Conservation (phyloP, 2,797 vertebrate genomes). For the Vultur gryphus region DNA sequence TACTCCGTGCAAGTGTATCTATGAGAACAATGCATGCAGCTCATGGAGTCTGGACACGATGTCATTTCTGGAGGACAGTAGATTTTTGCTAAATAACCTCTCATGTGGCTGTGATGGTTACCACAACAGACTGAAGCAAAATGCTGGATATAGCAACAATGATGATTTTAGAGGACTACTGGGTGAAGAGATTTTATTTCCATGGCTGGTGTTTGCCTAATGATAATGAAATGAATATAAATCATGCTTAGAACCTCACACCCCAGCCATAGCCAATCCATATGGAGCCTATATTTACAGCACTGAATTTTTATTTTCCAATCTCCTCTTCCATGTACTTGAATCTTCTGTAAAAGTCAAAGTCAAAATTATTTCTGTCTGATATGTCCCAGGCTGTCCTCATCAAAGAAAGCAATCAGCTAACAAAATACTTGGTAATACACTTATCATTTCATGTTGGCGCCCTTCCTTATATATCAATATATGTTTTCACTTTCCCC, state of each 20-base stretch:
- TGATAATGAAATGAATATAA: neutral
- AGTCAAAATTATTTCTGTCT: neutral
- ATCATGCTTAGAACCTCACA: neutral
- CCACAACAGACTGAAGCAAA: neutral
- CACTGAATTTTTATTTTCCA: neutral
- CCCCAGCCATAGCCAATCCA: accelerated
- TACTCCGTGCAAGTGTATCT: neutral
- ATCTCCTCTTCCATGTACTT: neutral
- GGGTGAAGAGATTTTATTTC: neutral
- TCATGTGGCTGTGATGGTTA: neutral
- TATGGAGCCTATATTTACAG: neutral
- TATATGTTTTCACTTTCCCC: neutral
- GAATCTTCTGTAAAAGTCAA: neutral
- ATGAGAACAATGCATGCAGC: neutral
- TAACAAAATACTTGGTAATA: neutral
- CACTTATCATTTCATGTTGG: neutral
- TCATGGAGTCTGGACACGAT: neutral
- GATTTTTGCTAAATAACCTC: neutral
- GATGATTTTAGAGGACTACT: neutral
- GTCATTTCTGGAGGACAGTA: neutral
- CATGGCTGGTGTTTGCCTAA: neutral
- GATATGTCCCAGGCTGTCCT: neutral
- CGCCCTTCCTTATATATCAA: neutral
- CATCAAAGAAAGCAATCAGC: neutral
- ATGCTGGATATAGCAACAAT: neutral